Percentiles rank a stretch among this genome's conserved stretches.
These are phyloP conservation scores for Apotomis turbidana DNA, from an alignment of 2,888 invertebrate genomes.

Conservation along the genomic window DNA sequence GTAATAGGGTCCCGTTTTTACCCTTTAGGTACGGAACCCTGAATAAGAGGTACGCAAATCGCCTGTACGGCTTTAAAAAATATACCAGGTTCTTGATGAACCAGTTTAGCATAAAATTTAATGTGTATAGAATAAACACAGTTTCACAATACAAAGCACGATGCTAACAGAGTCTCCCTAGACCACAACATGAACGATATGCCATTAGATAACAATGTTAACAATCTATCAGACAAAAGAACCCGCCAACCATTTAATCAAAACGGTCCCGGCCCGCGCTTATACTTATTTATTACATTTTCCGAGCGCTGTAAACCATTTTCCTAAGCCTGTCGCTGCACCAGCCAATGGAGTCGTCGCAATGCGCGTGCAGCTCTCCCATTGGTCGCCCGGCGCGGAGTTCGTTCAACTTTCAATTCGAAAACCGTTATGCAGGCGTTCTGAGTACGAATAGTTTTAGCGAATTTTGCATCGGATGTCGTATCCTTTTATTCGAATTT, in stretches of 20 bases:
- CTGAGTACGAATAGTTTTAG: conserved; percentile 19
- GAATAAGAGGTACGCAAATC: too few relatives aligned
- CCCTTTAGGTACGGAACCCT: too few relatives aligned
- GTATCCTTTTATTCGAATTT: conserved; percentile 3
- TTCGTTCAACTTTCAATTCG: conserved; percentile 71
- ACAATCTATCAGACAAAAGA: not conserved
- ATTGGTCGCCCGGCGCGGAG: conserved; percentile 59
- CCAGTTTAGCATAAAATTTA: too few relatives aligned
- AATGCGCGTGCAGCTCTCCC: conserved; percentile 67
- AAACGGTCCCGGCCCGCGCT: not conserved
- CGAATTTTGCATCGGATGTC: conserved; percentile 20
- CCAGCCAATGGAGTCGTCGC: conserved; percentile 73
- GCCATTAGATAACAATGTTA: not conserved
- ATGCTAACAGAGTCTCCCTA: too few relatives aligned
- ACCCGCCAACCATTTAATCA: not conserved
- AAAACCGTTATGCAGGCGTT: conserved; percentile 59
- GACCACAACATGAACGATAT: too few relatives aligned
- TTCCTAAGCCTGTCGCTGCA: conserved; percentile 50
- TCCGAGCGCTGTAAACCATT: conserved; percentile 20
- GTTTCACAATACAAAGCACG: too few relatives aligned
- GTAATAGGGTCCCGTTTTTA: too few relatives aligned
- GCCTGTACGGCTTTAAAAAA: too few relatives aligned
- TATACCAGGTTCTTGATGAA: too few relatives aligned
- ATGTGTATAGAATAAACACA: too few relatives aligned
- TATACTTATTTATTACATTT: conserved; percentile 3